Conservation (phyloP, 2,797 vertebrate genomes). For the Sebastes iracundus region DNA sequence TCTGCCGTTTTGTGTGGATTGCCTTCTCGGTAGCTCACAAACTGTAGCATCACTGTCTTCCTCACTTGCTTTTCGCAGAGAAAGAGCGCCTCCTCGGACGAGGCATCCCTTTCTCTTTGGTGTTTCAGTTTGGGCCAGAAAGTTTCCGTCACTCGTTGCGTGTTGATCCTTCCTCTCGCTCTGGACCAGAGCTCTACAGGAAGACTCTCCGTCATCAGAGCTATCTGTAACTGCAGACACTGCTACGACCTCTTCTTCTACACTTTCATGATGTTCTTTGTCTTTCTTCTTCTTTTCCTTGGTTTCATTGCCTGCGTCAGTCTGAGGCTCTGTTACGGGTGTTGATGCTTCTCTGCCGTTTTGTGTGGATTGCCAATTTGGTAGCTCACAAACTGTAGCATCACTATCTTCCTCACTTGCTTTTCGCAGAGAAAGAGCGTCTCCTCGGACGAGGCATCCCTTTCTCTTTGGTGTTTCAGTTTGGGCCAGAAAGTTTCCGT, state of each 20-base stretch:
- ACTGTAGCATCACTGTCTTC: not conserved
- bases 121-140: not conserved
- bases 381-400: not conserved
- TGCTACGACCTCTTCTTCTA: fast-evolving
- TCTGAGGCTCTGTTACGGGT: too few species aligned
- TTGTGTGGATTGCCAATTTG: too few species aligned
- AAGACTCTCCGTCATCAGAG: not conserved
- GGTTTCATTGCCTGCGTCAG: too few species aligned
- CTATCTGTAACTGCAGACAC: not conserved
- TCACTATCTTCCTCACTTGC: not conserved
- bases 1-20: too few species aligned
- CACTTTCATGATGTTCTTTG: too few species aligned
- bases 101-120: not conserved
- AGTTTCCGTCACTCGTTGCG: fast-evolving
- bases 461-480: not conserved
- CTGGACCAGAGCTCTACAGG: not conserved
- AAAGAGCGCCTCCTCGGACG: not conserved
- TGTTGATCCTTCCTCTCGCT: not conserved
- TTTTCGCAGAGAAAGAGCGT: not conserved
- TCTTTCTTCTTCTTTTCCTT: too few species aligned
- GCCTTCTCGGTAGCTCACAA: not conserved
- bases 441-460: not conserved
- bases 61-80: not conserved
- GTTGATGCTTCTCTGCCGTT: too few species aligned
- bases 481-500: not conserved